Evolutionary conservation across 37 sponge, comb jelly and placozoan species (phyloP).

Genomic region (Amphimedon queenslandica): DNA sequence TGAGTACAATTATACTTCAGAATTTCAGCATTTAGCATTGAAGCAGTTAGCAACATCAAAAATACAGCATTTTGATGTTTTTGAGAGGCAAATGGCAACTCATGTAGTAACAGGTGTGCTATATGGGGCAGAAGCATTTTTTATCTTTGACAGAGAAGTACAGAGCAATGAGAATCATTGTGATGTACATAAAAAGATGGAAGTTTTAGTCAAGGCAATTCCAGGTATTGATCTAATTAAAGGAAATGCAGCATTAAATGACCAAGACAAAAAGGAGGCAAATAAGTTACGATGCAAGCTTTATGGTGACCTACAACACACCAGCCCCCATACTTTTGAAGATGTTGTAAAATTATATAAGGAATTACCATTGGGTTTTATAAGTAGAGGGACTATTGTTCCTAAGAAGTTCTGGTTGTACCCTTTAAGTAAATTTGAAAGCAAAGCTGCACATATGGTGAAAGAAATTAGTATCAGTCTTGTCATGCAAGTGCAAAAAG

Average conservation of each 20-base stretch:
- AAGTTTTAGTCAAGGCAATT: slow-evolving; percentile 2
- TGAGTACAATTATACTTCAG: slow-evolving; percentile 17
- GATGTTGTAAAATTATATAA: slow-evolving; percentile 11
- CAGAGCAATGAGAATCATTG: background rate
- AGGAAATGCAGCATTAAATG: background rate
- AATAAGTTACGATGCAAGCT: slow-evolving; percentile 18
- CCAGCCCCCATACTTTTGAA: slow-evolving; percentile 14
- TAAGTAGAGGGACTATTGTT: background rate
- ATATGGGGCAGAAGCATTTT: slow-evolving; percentile 43
- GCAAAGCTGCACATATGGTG: background rate
- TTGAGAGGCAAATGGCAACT: slow-evolving; percentile 11
- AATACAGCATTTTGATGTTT: slow-evolving; percentile 15
- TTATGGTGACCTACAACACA: slow-evolving; percentile 16
- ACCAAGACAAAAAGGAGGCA: background rate
- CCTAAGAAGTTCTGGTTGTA: slow-evolving; percentile 20
- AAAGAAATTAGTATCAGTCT: background rate
- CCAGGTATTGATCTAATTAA: background rate
- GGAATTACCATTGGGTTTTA: slow-evolving; percentile 1
- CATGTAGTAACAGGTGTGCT: slow-evolving; percentile 31
- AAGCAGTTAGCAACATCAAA: background rate
- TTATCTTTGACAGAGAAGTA: slow-evolving; percentile 32
- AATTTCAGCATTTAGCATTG: slow-evolving; percentile 19
- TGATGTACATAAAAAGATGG: background rate
- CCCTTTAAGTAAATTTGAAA: slow-evolving; percentile 16
- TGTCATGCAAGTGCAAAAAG: slow-evolving; percentile 2